Conservation (phyloP, 1,140 invertebrate genomes). For the Portunus trituberculatus region DNA sequence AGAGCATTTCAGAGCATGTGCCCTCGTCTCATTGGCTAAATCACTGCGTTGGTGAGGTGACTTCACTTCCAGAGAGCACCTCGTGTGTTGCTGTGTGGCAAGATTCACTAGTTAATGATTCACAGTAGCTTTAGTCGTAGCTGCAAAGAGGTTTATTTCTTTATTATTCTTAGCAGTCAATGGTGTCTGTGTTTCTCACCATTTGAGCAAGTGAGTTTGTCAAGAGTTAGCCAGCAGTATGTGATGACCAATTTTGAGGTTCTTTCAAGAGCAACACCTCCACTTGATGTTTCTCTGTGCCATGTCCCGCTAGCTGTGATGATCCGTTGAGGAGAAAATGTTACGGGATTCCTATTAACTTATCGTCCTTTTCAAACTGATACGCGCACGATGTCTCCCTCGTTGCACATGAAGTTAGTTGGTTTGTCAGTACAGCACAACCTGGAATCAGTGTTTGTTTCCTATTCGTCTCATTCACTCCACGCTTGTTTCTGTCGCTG, state of each 20-base stretch:
- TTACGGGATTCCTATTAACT: not conserved
- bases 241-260: not conserved
- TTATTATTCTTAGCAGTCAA: not conserved
- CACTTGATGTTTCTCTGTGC: not conserved
- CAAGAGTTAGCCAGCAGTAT: not conserved
- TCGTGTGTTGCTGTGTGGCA: not conserved
- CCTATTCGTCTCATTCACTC: not conserved
- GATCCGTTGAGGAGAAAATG: not conserved
- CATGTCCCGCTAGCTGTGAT: not conserved
- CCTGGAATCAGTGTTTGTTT: not conserved
- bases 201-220: not conserved
- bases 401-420: not conserved
- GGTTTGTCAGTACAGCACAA: not conserved
- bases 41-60: not conserved
- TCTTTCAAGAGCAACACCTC: not conserved
- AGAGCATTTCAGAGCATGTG: no score
- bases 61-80: not conserved
- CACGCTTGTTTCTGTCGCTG: no score
- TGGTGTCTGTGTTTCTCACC: not conserved
- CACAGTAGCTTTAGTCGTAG: not conserved
- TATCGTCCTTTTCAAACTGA: not conserved
- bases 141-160: not conserved
- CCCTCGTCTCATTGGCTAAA: not conserved
- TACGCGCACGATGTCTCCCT: not conserved
- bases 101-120: constrained; percentile 14